Base-by-base conservation (phyloP, 2,797 vertebrate genomes). In the Pygocentrus nattereri region DNA sequence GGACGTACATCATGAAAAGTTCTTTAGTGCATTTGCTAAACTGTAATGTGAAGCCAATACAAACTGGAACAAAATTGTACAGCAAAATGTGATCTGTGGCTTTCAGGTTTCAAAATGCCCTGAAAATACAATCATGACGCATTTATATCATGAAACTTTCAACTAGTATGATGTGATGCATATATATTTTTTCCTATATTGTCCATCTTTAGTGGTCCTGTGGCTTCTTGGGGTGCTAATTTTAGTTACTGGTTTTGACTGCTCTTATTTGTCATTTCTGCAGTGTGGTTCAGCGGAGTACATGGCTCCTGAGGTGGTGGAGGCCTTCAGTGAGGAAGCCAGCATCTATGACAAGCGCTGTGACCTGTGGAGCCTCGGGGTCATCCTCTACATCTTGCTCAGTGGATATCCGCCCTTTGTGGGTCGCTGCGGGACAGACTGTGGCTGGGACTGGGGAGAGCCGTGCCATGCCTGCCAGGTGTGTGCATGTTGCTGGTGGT, bases 271-370 rank as follows among this genome's bases (percentile, higher is more conserved):
- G 34, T 30, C 30, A n/a, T 75, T 62, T 76, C 34, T 41, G 0
- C 92, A 99, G 98, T 99, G 98, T 6, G 98, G 98, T 82, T 99
- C 98, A 0, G 98, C 98, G 0, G 98, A 99, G 89, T 99, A 98
- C 93, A 99, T 99, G 98, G 98, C 98, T 21, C 98, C 98, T 0
- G 98, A 99, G 90, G 98, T 99, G 80, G 98, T 99, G 54, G 98
- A 99, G 89, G 97, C 96, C 19, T 99, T 99, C 91, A 98, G 95
- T 0, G 98, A 99, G 90, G 97, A 99, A 88, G 97, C 98, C 1
- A 96, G 96, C 59, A 98, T 98, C 87, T 99, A 99, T 0, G 98
- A 99, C 92, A 99, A 99, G 87, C 97, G 98, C 84, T 99, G 98
- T 4, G 98, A 99, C 88, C 93, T 99, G 86, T 99, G 98, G 98